Conservation (phyloP, 2,797 vertebrate species). For the Chlorospingus semifuscus region DNA sequence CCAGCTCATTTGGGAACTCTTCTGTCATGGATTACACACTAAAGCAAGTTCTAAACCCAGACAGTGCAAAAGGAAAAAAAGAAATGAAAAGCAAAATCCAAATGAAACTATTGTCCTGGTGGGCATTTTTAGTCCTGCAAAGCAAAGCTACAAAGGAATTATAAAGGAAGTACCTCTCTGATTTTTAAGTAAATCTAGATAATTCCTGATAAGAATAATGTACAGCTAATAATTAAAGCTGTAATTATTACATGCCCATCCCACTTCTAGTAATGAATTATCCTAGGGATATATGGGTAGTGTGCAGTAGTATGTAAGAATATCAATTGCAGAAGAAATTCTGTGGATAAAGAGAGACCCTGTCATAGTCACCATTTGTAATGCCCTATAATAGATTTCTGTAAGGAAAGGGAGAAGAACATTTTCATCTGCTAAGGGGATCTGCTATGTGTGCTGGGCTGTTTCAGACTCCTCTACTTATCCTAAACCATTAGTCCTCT, state of each 20-base stretch:
- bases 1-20: neutral
- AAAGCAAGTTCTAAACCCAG: neutral
- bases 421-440: neutral
- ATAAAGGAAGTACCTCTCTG: neutral
- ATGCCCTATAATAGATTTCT: neutral
- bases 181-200: neutral
- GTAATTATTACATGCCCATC: neutral
- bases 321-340: neutral
- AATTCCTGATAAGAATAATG: neutral
- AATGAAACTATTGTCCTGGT: neutral
- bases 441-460: neutral
- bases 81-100: neutral
- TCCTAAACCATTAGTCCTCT: neutral
- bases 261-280: neutral
- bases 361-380: neutral
- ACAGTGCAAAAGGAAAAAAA: neutral
- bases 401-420: neutral
- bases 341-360: neutral
- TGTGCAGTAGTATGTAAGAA: neutral
- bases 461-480: neutral
- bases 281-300: neutral
- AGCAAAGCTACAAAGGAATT: neutral
- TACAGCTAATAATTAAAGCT: neutral
- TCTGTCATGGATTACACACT: neutral
- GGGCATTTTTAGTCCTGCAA: neutral